These are phyloP conservation scores for Periophthalmodon schlosseri DNA, from an alignment of 2,113 vertebrate genomes.

Conservation along the genomic window DNA sequence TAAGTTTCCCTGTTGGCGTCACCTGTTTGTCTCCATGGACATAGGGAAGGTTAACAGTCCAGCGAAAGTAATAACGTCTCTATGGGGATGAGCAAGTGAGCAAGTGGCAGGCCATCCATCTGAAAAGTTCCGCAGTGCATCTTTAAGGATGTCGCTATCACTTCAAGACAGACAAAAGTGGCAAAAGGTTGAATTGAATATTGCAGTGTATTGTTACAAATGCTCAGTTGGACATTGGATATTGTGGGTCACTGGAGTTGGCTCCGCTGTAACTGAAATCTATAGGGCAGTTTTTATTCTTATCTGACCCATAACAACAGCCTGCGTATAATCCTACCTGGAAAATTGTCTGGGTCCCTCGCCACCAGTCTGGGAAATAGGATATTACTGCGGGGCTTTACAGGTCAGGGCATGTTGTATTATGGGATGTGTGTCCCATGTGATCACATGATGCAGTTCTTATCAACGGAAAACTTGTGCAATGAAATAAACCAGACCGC, in stretches of 20 bases:
- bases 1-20: too few species aligned
- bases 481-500: background rate
- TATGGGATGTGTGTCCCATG: conserved; percentile 1
- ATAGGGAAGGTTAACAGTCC: too few species aligned
- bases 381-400: background rate
- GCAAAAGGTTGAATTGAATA: background rate
- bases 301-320: background rate
- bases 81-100: too few species aligned
- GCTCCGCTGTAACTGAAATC: background rate
- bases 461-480: background rate
- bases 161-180: background rate
- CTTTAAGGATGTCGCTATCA: background rate
- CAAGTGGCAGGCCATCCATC: too few species aligned
- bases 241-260: background rate
- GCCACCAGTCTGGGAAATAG: background rate
- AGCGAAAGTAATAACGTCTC: too few species aligned
- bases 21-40: too few species aligned
- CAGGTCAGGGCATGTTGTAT: background rate
- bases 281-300: background rate
- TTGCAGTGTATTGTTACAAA: background rate
- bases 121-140: too few species aligned
- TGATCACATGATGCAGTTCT: background rate
- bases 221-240: background rate
- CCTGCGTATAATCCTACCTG: background rate
- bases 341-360: background rate